Base-by-base conservation (phyloP, 1,140 invertebrate genomes). In the Manduca sexta region DNA sequence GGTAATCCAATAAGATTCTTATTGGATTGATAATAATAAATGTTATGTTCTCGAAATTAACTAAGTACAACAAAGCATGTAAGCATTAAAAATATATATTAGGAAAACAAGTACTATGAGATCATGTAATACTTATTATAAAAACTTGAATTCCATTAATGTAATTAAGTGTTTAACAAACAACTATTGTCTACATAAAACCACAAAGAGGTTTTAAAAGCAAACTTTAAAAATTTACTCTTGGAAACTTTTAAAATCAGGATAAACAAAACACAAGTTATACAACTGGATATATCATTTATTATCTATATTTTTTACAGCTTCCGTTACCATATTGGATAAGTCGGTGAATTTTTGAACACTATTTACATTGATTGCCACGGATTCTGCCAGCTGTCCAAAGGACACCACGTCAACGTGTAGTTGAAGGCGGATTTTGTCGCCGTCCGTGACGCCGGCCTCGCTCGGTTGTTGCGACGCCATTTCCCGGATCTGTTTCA, bases 401-500 rank as follows among this genome's bases (percentile, higher is more conserved):
- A 91, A 93, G 18, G 83, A 84, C 15, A 90, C 79, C 5, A 98
- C 94, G 88, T 98, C 97, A 7, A 97, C 90, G 58, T 92, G 91
- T 12, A 98, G 87, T 77, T 98, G 97, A 49, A 93, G 87, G 37
- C 96, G 88, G 76, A 98, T 98, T 87, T 98, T 98, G 74, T 97
- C 95, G 81, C 98, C 96, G 76, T 98, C 97, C 7, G 74, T 92
- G 84, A 78, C 83, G 52, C 86, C 84, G 0, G 69, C 49, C 15
- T 73, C 82, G 37, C 64, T 69, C 16, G 70, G 74, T 40, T 81
- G 64, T 17, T 88, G 88, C 40, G 86, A 84, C 29, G 87, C 87
- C 68, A 90, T 91, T 46, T 94, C 92, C 53, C 93, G 88, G 39
- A 94, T 92, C 86, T 95, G 95, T 76, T 97, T 97, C 46, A 98